phyloP scores from a whole-genome alignment of 2,113 vertebrate genomes.

The Columba livia region DNA sequence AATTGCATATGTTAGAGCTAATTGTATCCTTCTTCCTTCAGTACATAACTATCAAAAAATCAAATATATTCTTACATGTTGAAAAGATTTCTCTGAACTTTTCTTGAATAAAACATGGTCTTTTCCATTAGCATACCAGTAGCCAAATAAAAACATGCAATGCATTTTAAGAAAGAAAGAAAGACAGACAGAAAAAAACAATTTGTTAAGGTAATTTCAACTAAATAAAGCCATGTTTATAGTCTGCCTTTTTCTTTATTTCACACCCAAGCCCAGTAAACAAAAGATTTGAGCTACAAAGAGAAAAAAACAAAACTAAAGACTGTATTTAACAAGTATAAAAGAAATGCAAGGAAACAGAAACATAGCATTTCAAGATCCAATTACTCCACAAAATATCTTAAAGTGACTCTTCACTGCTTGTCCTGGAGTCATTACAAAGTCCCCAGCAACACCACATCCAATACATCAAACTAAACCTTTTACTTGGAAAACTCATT shows the following conservation, averaged over 20 bases:
- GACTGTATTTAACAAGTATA: background rate
- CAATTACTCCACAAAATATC: background rate
- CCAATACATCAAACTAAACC: background rate
- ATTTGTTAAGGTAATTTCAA: background rate
- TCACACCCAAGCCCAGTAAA: background rate
- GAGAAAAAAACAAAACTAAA: background rate
- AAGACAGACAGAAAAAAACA: background rate
- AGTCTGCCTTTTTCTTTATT: background rate
- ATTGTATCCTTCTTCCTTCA: background rate
- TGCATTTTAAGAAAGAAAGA: background rate
- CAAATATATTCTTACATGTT: background rate
- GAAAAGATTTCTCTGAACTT: background rate
- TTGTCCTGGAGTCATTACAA: background rate
- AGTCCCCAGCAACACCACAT: background rate
- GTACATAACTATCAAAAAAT: background rate
- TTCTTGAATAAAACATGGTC: background rate
- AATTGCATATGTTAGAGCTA: background rate
- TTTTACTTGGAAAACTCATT: background rate
- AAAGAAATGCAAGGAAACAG: background rate
- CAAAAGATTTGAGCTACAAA: background rate
- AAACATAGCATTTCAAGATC: background rate
- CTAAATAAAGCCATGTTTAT: background rate
- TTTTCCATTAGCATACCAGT: background rate
- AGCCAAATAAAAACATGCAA: background rate
- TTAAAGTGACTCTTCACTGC: background rate